A percentile compares a stretch with the other conserved stretches of the same genome.
These are phyloP conservation scores for Noctua fimbriata DNA, from an alignment of 2,888 invertebrate genomes.

Conservation along the genomic window DNA sequence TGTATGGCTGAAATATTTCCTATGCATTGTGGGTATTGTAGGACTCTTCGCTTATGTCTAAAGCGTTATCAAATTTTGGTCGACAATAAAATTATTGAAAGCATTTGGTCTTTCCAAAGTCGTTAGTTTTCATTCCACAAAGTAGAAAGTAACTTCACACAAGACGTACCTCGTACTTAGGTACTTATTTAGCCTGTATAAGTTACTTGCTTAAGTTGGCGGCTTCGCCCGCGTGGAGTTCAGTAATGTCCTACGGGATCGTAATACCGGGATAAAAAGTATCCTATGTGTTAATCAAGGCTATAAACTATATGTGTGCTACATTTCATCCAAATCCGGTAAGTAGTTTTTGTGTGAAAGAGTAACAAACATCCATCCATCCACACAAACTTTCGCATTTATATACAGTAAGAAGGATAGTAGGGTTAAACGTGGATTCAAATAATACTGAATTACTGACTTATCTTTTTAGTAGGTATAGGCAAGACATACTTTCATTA, in stretches of 20 bases:
- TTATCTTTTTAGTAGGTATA: background rate
- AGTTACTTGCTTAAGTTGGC: no score
- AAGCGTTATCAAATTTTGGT: background rate
- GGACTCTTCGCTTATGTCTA: background rate
- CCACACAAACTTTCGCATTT: no score
- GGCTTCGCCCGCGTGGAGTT: no score
- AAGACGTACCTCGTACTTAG: background rate
- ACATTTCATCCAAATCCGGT: no score
- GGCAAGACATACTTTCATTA: background rate
- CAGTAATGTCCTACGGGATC: no score
- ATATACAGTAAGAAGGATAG: no score
- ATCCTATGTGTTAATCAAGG: no score
- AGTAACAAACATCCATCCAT: no score
- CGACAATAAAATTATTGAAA: background rate
- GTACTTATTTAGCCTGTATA: background rate
- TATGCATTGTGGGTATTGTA: background rate
- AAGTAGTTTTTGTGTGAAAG: no score
- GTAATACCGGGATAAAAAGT: no score
- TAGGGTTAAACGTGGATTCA: background rate
- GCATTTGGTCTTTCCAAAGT: background rate
- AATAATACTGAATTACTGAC: background rate
- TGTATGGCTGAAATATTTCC: constrained; percentile 12
- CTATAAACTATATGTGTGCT: no score
- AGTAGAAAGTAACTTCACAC: background rate
- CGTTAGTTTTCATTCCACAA: background rate